Evolutionary conservation across 2,113 vertebrate genomes (phyloP), one percentile per base, ranked within the genome.

Genomic region (Rhinopithecus roxellana): DNA sequence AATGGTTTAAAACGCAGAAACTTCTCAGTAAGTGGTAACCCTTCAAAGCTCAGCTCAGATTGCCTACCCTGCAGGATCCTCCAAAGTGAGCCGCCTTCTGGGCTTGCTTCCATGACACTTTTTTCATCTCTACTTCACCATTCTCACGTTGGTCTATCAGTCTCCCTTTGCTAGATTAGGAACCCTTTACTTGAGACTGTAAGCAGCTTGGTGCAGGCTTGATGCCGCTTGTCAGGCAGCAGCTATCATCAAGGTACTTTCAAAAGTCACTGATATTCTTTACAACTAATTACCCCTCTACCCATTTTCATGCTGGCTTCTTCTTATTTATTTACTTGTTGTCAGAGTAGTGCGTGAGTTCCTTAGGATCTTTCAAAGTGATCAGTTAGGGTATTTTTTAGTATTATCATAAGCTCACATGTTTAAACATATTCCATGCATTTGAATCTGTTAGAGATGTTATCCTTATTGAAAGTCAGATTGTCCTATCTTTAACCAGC

Each of bases 271-370:
- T 92, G 67, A 16, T 94, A 45, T 80, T 59, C 78, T 83, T 93
- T 89, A 16, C 75, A 83, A 45, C 80, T 64, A 16, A 45, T 7
- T 59, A 22, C 3, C 17, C 32, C 12, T 3, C 2, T 12, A 27
- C 25, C 25, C 12, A 22, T 2, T 77, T 79, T 94, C 79, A 52
- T 89, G 67, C n/a, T 84, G 67, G 25, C 35, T 74, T 67, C 70
- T 93, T 79, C 83, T 80, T 45, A 48, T 61, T 88, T 87, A 70
- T 77, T 69, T 94, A 57, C 78, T 27, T 43, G 40, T 90, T 94
- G 32, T 85, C 69, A 91, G 52, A 85, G 70, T 30, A 50, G 27
- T 77, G 45, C 25, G 25, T 57, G 78, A 43, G 20, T 72, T 87
- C 69, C 17, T 35, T 79, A 79, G 35, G 52, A 78, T 20, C 30